A percentile compares a stretch with the other conserved stretches of the same genome.
Conservation (phyloP, 2,888 invertebrate species). For the Diaperis boleti region DNA sequence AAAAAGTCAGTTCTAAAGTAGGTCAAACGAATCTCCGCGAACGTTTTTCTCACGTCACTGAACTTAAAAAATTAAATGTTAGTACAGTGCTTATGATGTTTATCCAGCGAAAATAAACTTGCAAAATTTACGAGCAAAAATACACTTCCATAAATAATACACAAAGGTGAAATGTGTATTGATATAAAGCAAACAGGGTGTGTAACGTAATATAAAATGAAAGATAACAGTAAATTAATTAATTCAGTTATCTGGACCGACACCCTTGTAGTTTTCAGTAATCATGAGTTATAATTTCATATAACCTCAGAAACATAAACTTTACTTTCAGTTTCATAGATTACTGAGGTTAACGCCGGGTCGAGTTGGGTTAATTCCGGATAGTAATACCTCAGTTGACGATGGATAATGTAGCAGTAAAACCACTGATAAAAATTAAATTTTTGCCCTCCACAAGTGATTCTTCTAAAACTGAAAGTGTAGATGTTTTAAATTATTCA, state of each 20-base stretch:
- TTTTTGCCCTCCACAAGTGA: no score
- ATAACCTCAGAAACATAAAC: slow-evolving; percentile 37
- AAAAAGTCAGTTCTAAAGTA: no score
- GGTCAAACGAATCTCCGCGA: neutral
- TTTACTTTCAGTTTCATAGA: slow-evolving; percentile 39
- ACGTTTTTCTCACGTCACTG: neutral
- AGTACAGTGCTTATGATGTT: neutral
- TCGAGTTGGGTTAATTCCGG: slow-evolving; percentile 11
- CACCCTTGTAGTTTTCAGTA: slow-evolving; percentile 36
- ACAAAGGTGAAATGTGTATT: slow-evolving; percentile 21
- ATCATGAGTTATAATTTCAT: slow-evolving; percentile 40
- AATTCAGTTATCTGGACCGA: slow-evolving; percentile 36
- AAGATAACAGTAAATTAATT: slow-evolving; percentile 44
- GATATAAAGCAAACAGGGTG: slow-evolving; percentile 22
- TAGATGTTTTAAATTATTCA: no score
- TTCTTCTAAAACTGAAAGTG: no score
- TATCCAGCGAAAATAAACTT: neutral
- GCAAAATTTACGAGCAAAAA: slow-evolving; percentile 6
- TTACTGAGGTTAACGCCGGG: slow-evolving; percentile 31
- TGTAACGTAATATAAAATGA: slow-evolving; percentile 34
- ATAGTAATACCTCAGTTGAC: slow-evolving; percentile 1
- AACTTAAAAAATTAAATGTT: slow-evolving; percentile 10
- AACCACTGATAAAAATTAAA: no score
- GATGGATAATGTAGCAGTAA: no score
- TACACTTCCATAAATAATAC: neutral